phyloP scores from a whole-genome alignment of 1,140 invertebrate species.

The Heliconius hermathena region DNA sequence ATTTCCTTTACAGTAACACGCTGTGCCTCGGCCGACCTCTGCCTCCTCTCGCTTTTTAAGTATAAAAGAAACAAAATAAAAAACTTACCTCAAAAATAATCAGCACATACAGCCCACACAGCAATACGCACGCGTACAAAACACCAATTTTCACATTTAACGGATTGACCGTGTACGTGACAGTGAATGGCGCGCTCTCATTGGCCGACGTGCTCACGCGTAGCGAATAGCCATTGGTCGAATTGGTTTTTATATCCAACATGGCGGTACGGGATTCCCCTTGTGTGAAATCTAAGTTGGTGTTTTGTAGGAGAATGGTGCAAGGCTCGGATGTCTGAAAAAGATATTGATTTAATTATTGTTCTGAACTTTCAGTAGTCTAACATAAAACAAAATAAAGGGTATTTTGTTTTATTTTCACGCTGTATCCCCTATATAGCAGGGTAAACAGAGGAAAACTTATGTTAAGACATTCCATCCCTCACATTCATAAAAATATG shows the following conservation, averaged over 20 bases:
- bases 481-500: no score
- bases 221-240: conserved; percentile 23
- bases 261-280: conserved; percentile 44
- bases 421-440: no score
- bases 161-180: conserved; percentile 85
- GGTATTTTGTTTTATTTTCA: no score
- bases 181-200: conserved; percentile 83
- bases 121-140: conserved; percentile 87
- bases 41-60: neutral
- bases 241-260: conserved; percentile 36
- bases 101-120: conserved; percentile 89
- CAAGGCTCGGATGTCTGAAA: conserved; percentile 47
- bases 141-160: conserved; percentile 86
- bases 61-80: neutral
- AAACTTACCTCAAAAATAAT: conserved; percentile 92
- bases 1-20: no score
- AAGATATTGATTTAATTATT: no score
- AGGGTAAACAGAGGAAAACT: no score
- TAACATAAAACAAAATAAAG: no score
- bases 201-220: conserved; percentile 51
- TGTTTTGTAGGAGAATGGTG: conserved; percentile 47
- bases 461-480: no score
- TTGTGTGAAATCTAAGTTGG: conserved; percentile 51
- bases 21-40: no score
- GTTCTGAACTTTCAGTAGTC: no score